Percentiles rank a stretch among this genome's conserved stretches.
phyloP scores from a whole-genome alignment of 1,140 invertebrate species.

The Cephus cinctus region DNA sequence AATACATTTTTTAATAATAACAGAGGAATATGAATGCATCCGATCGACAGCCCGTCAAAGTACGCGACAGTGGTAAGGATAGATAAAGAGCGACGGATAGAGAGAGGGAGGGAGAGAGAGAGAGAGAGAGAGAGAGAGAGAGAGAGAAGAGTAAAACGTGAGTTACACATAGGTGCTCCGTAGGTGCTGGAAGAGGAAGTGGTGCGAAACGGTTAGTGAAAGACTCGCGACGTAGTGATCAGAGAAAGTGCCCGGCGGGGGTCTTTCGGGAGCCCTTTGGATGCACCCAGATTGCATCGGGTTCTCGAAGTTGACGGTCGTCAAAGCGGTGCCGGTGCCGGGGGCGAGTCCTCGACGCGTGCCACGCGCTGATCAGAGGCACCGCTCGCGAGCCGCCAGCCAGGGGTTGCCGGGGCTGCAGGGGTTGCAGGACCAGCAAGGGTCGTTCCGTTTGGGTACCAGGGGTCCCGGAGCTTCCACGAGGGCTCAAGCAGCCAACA shows the following conservation, averaged over 20 bases:
- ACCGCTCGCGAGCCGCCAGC: conserved; percentile 27
- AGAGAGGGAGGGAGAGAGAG: not conserved
- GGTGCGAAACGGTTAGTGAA: too few species aligned
- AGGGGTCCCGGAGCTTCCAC: conserved; percentile 38
- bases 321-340: conserved; percentile 50
- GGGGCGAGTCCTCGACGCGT: conserved; percentile 50
- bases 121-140: not conserved
- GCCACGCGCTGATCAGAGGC: conserved; percentile 50
- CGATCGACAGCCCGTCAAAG: not conserved
- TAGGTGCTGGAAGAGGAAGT: too few species aligned
- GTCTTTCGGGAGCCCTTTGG: conserved; percentile 7
- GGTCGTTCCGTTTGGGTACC: conserved; percentile 40
- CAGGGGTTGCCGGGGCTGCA: conserved; percentile 14
- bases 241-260: too few species aligned
- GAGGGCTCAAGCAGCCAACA: conserved; percentile 24
- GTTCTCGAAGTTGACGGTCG: conserved; percentile 41
- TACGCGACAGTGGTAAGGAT: not conserved
- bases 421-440: conserved; percentile 21
- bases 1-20: too few species aligned
- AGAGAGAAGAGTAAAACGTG: too few species aligned
- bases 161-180: too few species aligned
- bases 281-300: conserved; percentile 22
- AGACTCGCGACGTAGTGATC: too few species aligned
- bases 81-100: not conserved
- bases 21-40: too few species aligned